Evolutionary conservation across 2,797 vertebrate genomes (phyloP), one percentile per base, ranked within the genome.

Genomic region (Glyptemys insculpta): DNA sequence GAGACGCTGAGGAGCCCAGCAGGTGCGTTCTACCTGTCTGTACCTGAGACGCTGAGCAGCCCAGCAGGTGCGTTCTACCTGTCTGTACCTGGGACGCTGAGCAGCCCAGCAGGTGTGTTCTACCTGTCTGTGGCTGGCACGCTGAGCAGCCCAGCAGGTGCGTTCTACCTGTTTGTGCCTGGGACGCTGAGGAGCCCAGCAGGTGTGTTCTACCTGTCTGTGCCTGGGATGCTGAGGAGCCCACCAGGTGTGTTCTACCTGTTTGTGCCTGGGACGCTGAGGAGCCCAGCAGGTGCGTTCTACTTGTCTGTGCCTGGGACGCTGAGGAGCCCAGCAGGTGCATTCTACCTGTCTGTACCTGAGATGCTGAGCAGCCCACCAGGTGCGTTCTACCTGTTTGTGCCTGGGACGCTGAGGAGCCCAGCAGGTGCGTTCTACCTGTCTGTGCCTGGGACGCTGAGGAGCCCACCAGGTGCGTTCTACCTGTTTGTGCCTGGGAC

Each of bases 321-420:
- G 4, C 54, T 56, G 25, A 56, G 54, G 9, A 23, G 25, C 25
- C 10, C 23, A 25, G 9, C 54, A 56, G 54, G 54, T 56, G 54
- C 9, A 1, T 27, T 25, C 54, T 27, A 12, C 25, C 25, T 27
- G 25, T 56, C 9, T 10, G 56, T 23, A 5, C 8, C 2, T 25
- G 19, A 10, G 9, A 56, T 2, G 4, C 53, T 54, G 37, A 81
- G 10, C 50, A 76, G 41, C 47, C 8, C 15, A 9, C 3, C 19
- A 14, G 52, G 16, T 8, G 12, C 18, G 0, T 12, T 0, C 0
- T 31, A 8, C 76, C 2, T 1, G 23, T 49, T 23, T 0, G 1
- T 7, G 0, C 1, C 0, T 12, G 25, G 25, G 25, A 53, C n/a
- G 4, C 2, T 1, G 23, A 19, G 76, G 10, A 31, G 7, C 6